Evolutionary conservation across 2,797 vertebrate genomes (phyloP).

Genomic region (Aphelocoma californica): DNA sequence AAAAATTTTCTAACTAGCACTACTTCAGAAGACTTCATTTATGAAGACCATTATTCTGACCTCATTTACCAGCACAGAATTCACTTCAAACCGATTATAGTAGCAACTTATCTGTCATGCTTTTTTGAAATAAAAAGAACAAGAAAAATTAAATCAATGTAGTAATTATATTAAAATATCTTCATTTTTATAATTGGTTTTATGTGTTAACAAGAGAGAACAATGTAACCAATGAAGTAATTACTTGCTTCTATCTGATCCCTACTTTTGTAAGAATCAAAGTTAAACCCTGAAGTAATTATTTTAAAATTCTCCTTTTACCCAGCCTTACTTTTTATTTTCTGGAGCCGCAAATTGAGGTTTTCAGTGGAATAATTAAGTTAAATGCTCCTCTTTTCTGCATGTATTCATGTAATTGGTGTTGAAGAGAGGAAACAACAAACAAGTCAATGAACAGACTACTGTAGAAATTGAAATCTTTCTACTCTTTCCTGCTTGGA

Average conservation of each 20-base stretch:
- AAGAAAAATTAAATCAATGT: not conserved
- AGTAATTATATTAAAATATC: constrained; percentile 26
- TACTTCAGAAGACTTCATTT: constrained; percentile 20
- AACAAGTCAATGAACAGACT: not conserved
- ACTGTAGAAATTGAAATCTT: not conserved
- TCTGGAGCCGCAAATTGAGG: not conserved
- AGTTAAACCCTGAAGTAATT: not conserved
- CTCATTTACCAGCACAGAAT: constrained; percentile 25
- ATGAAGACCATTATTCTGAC: constrained; percentile 39
- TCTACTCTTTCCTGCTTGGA: not conserved
- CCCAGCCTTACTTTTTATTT: not conserved
- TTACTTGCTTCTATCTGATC: constrained; percentile 20
- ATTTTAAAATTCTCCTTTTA: not conserved
- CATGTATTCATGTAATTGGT: not conserved
- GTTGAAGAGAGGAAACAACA: not conserved
- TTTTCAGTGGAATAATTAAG: constrained; percentile 43
- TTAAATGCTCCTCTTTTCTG: constrained; percentile 4
- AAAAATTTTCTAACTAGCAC: not conserved
- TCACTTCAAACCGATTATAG: constrained; percentile 25
- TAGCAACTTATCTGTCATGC: constrained; percentile 32
- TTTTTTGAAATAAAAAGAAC: constrained; percentile 17
- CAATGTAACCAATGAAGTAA: not conserved
- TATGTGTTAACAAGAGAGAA: constrained; percentile 18
- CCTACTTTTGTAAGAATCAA: not conserved
- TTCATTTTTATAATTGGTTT: constrained; percentile 33